Conservation (phyloP, 2,888 invertebrate species). For the Leucophora obtusa region DNA sequence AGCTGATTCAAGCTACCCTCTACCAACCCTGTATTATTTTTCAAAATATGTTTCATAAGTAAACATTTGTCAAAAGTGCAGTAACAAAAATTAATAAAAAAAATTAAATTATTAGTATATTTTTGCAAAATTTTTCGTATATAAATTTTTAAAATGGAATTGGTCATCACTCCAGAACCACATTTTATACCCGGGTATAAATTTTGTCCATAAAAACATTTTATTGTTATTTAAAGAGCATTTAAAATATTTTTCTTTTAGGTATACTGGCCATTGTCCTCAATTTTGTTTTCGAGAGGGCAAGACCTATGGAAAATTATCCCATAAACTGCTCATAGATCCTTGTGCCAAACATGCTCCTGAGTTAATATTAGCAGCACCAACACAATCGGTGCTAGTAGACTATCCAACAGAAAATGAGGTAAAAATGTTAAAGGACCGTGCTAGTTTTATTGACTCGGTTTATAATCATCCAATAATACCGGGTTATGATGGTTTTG, state of each 20-base stretch:
- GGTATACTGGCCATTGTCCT: conserved; percentile 88
- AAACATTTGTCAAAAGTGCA: too few relatives aligned
- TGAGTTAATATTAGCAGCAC: conserved; percentile 83
- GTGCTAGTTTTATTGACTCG: conserved; percentile 83
- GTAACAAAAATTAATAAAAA: too few relatives aligned
- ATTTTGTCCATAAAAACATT: background rate
- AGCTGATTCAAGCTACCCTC: too few relatives aligned
- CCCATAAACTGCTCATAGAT: conserved; percentile 86
- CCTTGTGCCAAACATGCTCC: conserved; percentile 86
- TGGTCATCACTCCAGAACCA: conserved; percentile 82
- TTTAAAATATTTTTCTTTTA: conserved; percentile 71
- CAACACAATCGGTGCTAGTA: conserved; percentile 50
- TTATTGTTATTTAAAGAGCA: too few relatives aligned
- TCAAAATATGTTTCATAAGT: too few relatives aligned
- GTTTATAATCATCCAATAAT: conserved; percentile 86
- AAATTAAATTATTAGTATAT: too few relatives aligned
- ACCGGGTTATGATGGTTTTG: conserved; percentile 85
- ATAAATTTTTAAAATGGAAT: conserved; percentile 67
- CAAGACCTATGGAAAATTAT: conserved; percentile 86
- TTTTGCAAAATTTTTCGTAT: background rate
- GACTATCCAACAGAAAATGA: conserved; percentile 83
- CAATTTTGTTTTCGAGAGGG: conserved; percentile 87
- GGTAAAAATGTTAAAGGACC: conserved; percentile 83
- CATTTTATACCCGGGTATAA: conserved; percentile 86
- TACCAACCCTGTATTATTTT: too few relatives aligned